These are phyloP conservation scores for Leptodactylus fuscus DNA, from an alignment of 2,113 vertebrate genomes.

Conservation along the genomic window DNA sequence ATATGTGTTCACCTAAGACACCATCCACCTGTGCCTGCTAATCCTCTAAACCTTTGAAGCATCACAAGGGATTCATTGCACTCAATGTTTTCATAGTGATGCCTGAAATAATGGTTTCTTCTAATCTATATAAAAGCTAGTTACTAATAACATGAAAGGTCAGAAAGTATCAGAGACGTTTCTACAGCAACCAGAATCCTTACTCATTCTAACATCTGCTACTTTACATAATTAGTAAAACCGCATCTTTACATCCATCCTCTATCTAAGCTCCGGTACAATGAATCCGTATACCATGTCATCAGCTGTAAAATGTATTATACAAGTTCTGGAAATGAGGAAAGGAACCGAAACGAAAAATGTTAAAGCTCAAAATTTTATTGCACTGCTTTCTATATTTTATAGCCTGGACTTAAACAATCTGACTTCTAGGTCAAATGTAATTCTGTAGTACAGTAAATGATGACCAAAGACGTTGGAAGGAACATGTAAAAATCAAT, in stretches of 20 bases:
- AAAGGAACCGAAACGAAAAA: neutral
- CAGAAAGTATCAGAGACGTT: constrained; percentile 10
- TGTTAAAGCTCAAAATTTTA: neutral
- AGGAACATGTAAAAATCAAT: too few species aligned
- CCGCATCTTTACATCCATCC: neutral
- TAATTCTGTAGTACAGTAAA: neutral
- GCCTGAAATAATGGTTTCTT: neutral
- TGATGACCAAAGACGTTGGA: neutral
- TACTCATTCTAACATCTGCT: constrained; percentile 21
- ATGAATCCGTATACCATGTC: neutral
- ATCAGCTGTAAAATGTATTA: neutral
- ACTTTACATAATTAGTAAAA: constrained; percentile 3
- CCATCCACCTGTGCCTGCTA: too few species aligned
- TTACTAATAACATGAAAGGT: constrained; percentile 3
- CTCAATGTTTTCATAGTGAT: neutral
- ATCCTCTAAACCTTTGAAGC: neutral
- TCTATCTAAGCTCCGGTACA: neutral
- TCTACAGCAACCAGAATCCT: neutral
- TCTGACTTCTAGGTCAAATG: neutral
- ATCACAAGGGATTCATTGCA: neutral
- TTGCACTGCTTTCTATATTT: neutral
- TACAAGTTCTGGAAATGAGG: neutral
- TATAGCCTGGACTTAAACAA: neutral
- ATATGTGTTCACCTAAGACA: too few species aligned
- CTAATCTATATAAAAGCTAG: neutral